These are phyloP conservation scores for Peromyscus attwateri DNA, from an alignment of 2,797 vertebrate genomes.

Conservation along the genomic window DNA sequence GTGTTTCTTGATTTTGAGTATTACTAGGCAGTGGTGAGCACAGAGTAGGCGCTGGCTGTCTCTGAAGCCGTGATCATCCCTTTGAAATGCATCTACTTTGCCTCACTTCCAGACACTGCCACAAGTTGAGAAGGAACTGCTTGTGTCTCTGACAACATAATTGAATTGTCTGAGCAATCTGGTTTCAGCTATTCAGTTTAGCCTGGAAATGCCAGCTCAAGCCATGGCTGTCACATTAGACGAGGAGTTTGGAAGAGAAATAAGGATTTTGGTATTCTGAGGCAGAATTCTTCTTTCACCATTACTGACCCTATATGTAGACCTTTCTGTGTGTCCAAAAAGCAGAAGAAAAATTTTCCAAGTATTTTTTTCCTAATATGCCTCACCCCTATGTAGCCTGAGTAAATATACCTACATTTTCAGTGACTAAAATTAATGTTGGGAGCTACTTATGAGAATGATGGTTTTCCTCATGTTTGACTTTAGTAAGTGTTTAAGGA, in stretches of 20 bases:
- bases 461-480: conserved; percentile 1
- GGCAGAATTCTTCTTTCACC: neutral
- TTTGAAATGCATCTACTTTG: conserved; percentile 56
- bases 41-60: conserved; percentile 9
- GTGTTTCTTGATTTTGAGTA: conserved; percentile 8
- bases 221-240: neutral
- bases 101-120: conserved; percentile 24
- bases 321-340: conserved; percentile 18
- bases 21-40: neutral
- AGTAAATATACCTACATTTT: conserved; percentile 22
- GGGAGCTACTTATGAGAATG: conserved; percentile 4
- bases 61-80: conserved; percentile 47
- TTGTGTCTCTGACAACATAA: conserved; percentile 60
- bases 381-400: neutral
- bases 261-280: neutral
- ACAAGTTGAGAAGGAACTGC: conserved; percentile 27
- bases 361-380: neutral
- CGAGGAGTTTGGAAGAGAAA: conserved; percentile 15
- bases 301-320: neutral
- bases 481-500: conserved; percentile 43
- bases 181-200: conserved; percentile 57
- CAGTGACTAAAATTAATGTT: conserved; percentile 52
- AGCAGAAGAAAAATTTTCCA: neutral
- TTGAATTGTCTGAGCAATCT: conserved; percentile 60
- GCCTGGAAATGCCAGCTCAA: conserved; percentile 66